Base-by-base conservation (phyloP, 2,113 vertebrate species). In the Myxocyprinus asiaticus region DNA sequence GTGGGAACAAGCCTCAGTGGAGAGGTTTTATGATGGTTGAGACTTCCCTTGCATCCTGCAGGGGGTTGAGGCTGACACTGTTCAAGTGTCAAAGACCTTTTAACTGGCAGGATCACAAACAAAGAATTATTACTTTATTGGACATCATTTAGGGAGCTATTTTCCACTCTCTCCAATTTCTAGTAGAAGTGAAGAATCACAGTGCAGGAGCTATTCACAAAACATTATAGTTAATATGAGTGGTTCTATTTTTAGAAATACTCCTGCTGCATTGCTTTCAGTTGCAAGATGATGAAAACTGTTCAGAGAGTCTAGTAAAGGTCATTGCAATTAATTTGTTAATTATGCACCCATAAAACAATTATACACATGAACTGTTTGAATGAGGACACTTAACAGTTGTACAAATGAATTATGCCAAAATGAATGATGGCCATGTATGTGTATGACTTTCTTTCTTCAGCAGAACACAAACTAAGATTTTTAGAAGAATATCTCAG, bases 31-130 rank as follows among this genome's bases (percentile, higher is more conserved):
- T 87, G 88, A 89, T 86, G 55, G 87, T 82, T n/a, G 14, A 87
- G 81, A 92, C 90, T 91, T 92, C 92, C 93, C 90, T 88, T 92
- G 88, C 82, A 83, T 92, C 86, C 92, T 91, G 90, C 85, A 85
- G 91, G 90, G 90, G 90, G 89, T 87, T 84, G 75, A 76, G 56
- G 71, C 87, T 86, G 82, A 82, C 90, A 84, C 88, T 86, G 78
- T 85, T 88, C 79, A 84, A 90, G 87, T 90, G 90, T 90, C 90
- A 80, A 82, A 85, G 77, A 81, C 76, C 85, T 90, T 92, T 92
- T 83, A 90, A 90, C 86, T 87, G 58, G 82, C 78, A 77, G 83
- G 76, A 77, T 80, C 79, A 67, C 82, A 86, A 84, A 88, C 77
- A 80, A 72, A 84, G 78, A 56, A 74, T 71, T 76, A 87, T 82